These are phyloP conservation scores for Cylas formicarius DNA, from an alignment of 1,140 invertebrate genomes.

Conservation along the genomic window DNA sequence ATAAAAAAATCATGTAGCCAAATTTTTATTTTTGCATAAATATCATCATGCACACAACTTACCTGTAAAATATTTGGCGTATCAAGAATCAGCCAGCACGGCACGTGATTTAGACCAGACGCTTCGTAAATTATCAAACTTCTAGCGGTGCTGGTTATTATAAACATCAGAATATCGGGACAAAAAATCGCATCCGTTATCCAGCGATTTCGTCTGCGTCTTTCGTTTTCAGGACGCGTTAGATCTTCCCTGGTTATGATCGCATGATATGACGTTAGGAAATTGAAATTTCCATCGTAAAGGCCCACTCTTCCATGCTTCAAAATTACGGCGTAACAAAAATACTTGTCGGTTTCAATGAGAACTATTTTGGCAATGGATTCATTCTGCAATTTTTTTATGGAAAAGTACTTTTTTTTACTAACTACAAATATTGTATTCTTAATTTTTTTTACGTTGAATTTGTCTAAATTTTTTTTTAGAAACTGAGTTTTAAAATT, in stretches of 20 bases:
- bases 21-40: too few species aligned
- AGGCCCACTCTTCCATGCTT: slow-evolving; percentile 48
- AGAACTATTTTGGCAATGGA: slow-evolving; percentile 47
- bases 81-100: slow-evolving; percentile 46
- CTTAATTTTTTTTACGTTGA: too few species aligned
- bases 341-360: slow-evolving; percentile 45
- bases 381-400: slow-evolving; percentile 43
- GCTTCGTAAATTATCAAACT: slow-evolving; percentile 49
- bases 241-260: slow-evolving; percentile 41
- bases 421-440: neutral
- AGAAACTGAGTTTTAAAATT: too few species aligned
- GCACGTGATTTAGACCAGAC: slow-evolving; percentile 45
- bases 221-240: slow-evolving; percentile 27
- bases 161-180: slow-evolving; percentile 44
- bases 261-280: slow-evolving; percentile 46
- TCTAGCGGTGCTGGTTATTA: slow-evolving; percentile 46
- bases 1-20: too few species aligned
- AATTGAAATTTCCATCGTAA: slow-evolving; percentile 45
- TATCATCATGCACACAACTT: slow-evolving; percentile 21
- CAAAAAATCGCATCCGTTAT: slow-evolving; percentile 51
- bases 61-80: slow-evolving; percentile 43
- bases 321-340: slow-evolving; percentile 49
- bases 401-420: neutral
- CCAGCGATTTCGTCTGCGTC: slow-evolving; percentile 46
- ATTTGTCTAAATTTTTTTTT: too few species aligned